phyloP scores from a whole-genome alignment of 2,797 vertebrate genomes.

The Myotis planiceps region DNA sequence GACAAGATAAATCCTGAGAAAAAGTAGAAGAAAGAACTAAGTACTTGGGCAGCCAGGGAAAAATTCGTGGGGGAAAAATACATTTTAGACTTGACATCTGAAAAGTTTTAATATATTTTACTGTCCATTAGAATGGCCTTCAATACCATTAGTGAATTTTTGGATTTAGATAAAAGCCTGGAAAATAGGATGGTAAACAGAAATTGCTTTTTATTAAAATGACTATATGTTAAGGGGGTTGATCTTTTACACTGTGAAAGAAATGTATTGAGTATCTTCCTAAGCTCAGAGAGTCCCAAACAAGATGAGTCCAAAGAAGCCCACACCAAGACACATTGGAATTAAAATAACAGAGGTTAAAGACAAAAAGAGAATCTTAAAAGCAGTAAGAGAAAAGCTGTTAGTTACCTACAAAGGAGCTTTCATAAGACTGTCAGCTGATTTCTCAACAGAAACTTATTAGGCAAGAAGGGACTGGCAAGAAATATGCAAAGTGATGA shows the following conservation, averaged over 20 bases:
- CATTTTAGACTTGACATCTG: not conserved
- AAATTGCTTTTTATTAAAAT: not conserved
- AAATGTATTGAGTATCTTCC: not conserved
- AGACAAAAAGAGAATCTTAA: no score
- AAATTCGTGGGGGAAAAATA: not conserved
- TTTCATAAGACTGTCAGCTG: no score
- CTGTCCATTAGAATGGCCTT: not conserved
- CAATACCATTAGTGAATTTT: not conserved
- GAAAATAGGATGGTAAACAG: not conserved
- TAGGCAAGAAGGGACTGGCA: no score
- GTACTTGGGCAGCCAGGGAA: not conserved
- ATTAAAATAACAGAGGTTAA: no score
- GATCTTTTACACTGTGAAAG: not conserved
- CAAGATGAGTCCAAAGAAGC: not conserved
- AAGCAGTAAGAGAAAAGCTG: no score
- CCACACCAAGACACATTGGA: no score
- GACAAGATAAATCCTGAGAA: not conserved
- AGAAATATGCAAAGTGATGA: no score
- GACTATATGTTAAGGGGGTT: not conserved
- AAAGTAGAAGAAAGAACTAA: not conserved
- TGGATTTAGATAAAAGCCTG: conserved; percentile 7
- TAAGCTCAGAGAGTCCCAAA: not conserved
- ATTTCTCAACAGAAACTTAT: no score
- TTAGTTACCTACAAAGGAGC: no score
- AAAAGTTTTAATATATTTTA: not conserved